Base-by-base conservation (phyloP, 2,797 vertebrate species). In the Urocyon cinereoargenteus region DNA sequence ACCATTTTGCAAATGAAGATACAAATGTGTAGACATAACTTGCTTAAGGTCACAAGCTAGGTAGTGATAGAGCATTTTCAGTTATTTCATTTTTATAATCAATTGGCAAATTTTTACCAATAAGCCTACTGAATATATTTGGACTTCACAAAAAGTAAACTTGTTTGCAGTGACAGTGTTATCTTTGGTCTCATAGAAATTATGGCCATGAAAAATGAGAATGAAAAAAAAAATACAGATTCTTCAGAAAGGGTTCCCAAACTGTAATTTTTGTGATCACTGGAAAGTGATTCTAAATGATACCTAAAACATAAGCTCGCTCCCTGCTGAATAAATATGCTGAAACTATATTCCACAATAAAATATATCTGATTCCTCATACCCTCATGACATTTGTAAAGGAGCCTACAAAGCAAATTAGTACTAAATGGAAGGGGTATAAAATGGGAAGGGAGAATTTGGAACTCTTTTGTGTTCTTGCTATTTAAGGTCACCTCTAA, bases 251-350 rank as follows among this genome's bases (percentile, higher is more conserved):
- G 68, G 61, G 21, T 64, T 75, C 28, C 12, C 40, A 12, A 94
- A 75, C 12, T 86, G 7, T 79, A 88, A 86, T 64, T 94, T 96
- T 87, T 95, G 49, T 79, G 57, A 85, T 92, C 49, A 45, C n/a
- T 40, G 19, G 14, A 92, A 92, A 93, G 34, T 86, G 18, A 61
- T 40, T 97, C 61, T 82, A 82, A 94, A 88, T 57, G 51, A 83
- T n/a, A 93, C 26, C 26, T 86, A 77, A 96, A 96, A 92, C 40
- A 78, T 91, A 93, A 73, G 7, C 8, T 22, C 45, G 4, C 6
- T 26, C 61, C 83, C 83, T 62, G 55, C 36, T 93, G 59, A 81
- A 24, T 85, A 89, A 96, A 96, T 81, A 75, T 81, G 64, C 4
- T 79, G 13, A 84, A 82, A 62, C 13, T 16, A 16, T 34, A 87